These are phyloP conservation scores for Forbesichthys papilliferus DNA, from an alignment of 2,113 vertebrate species.

Conservation along the genomic window DNA sequence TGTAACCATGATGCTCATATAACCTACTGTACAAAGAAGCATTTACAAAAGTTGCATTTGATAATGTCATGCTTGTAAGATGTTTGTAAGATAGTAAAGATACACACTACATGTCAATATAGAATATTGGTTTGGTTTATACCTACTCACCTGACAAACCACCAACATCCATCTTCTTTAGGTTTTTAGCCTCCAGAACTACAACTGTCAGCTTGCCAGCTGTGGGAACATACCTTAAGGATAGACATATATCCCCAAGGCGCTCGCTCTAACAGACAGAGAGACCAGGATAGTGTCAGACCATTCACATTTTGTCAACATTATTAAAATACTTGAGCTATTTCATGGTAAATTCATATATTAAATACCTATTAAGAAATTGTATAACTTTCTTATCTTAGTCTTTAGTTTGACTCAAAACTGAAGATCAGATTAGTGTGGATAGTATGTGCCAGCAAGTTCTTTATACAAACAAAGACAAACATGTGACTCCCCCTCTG, in stretches of 20 bases:
- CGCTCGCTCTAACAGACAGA: conserved; percentile 81
- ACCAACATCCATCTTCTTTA: conserved; percentile 96
- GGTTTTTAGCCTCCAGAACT: conserved; percentile 91
- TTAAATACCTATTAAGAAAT: not conserved
- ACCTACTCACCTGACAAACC: conserved; percentile 87
- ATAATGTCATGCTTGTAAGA: too few relatives aligned
- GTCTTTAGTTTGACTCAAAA: not conserved
- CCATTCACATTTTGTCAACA: not conserved
- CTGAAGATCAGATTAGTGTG: too few relatives aligned
- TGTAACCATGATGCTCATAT: too few relatives aligned
- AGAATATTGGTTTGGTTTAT: too few relatives aligned
- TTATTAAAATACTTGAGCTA: too few relatives aligned
- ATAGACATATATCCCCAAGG: conserved; percentile 92
- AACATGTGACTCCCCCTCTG: too few relatives aligned
- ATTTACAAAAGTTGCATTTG: too few relatives aligned
- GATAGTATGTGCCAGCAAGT: too few relatives aligned
- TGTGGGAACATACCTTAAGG: conserved; percentile 82
- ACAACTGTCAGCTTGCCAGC: conserved; percentile 95
- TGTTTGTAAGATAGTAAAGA: too few relatives aligned
- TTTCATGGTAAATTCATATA: not conserved
- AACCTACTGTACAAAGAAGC: not conserved
- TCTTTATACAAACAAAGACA: too few relatives aligned
- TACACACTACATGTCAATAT: too few relatives aligned
- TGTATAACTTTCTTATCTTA: not conserved
- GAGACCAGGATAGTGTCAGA: conserved; percentile 28